Conservation (phyloP, 1,140 invertebrate genomes). For the Cyclina sinensis region DNA sequence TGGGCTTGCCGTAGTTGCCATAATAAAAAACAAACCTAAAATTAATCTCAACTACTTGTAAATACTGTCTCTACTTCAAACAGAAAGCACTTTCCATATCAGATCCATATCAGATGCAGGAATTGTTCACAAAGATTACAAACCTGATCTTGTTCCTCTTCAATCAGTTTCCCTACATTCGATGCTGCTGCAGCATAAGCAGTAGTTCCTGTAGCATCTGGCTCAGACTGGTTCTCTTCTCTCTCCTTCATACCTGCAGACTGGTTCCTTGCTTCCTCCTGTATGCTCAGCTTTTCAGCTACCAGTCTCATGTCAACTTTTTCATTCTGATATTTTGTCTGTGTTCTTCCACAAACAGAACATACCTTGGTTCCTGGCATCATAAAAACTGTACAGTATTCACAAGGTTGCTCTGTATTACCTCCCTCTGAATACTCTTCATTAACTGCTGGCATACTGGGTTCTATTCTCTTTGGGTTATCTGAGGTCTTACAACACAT, state of each 20-base stretch:
- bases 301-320: not conserved
- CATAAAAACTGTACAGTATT: constrained; percentile 49
- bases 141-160: constrained; percentile 59
- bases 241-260: not conserved
- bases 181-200: not conserved
- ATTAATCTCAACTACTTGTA: no score
- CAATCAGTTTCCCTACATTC: constrained; percentile 24
- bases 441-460: not conserved
- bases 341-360: constrained; percentile 24
- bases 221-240: not conserved
- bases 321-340: constrained; percentile 10
- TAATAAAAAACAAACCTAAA: no score
- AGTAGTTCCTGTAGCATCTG: not conserved
- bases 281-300: not conserved
- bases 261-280: not conserved
- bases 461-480: constrained; percentile 1
- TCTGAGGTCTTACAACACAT: constrained; percentile 51
- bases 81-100: no score
- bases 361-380: constrained; percentile 36
- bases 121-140: no score
- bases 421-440: not conserved
- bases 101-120: no score
- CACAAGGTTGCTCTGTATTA: constrained; percentile 17
- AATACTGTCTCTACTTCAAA: no score
- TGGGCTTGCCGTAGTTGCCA: no score